Evolutionary conservation across 1,140 invertebrate genomes (phyloP).

Genomic region (Telenomus remus): DNA sequence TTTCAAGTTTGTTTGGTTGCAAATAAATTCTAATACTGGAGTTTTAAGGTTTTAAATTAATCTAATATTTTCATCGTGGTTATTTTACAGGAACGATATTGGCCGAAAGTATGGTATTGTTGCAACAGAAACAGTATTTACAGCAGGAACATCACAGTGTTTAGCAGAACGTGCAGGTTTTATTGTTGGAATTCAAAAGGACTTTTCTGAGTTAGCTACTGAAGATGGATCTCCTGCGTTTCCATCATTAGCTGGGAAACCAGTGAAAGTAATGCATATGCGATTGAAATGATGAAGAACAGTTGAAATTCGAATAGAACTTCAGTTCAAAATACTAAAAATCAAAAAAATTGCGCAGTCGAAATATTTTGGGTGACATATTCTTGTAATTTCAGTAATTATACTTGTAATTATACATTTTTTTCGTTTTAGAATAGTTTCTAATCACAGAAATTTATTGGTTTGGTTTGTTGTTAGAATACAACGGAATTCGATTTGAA

Average conservation of each 20-base stretch:
- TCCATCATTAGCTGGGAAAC: constrained; percentile 23
- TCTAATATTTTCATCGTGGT: neutral
- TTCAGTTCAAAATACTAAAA: no score
- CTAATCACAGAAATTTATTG: no score
- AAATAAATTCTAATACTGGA: neutral
- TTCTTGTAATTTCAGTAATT: no score
- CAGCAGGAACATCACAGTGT: constrained; percentile 47
- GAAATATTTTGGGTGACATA: no score
- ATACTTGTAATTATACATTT: no score
- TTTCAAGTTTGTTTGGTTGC: neutral
- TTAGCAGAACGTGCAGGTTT: constrained; percentile 48
- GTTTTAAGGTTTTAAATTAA: neutral
- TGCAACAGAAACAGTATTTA: constrained; percentile 55
- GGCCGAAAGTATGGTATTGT: constrained; percentile 47
- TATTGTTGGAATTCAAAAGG: constrained; percentile 7
- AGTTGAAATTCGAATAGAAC: no score
- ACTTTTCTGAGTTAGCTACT: constrained; percentile 36
- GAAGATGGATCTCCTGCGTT: constrained; percentile 35
- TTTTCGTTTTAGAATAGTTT: no score
- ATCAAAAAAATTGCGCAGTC: no score
- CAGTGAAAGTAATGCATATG: constrained; percentile 54
- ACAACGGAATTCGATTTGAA: no score
- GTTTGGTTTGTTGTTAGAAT: no score
- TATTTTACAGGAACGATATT: constrained; percentile 44
- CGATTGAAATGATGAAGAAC: constrained; percentile 6